Evolutionary conservation across 2,888 invertebrate genomes (phyloP).

Genomic region (Spialia ferax): DNA sequence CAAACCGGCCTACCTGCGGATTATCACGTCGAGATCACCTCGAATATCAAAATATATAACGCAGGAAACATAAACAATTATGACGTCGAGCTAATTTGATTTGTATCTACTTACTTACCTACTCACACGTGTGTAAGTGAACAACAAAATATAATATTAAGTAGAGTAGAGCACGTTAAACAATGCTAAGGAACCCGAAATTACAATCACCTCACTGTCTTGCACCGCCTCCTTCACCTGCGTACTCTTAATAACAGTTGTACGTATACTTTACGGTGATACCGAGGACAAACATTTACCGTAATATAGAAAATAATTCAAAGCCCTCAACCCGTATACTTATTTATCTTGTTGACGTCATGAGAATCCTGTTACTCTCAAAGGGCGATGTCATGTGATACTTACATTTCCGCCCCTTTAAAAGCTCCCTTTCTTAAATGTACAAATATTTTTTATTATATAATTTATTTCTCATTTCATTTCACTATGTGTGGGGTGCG

Average conservation of each 20-base stretch:
- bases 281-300: conserved; percentile 8
- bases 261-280: not conserved
- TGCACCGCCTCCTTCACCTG: not conserved
- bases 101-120: not conserved
- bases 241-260: not conserved
- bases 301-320: not conserved
- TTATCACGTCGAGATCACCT: conserved; percentile 15
- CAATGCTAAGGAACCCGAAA: not conserved
- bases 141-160: too few relatives aligned
- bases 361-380: conserved; percentile 21
- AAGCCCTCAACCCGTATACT: not conserved
- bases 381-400: conserved; percentile 3
- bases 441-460: not conserved
- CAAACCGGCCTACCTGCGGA: conserved; percentile 18
- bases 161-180: not conserved
- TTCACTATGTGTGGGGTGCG: not conserved
- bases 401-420: conserved; percentile 18
- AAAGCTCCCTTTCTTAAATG: not conserved
- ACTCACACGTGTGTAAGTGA: too few relatives aligned
- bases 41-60: conserved; percentile 11
- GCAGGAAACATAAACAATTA: conserved; percentile 19
- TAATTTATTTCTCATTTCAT: conserved; percentile 16
- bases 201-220: not conserved
- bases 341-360: conserved; percentile 12
- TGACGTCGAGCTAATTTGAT: conserved; percentile 11